A percentile compares a stretch with the other conserved stretches of the same genome.
phyloP scores from a whole-genome alignment of 2,113 vertebrate genomes.

The Dromiciops gliroides region DNA sequence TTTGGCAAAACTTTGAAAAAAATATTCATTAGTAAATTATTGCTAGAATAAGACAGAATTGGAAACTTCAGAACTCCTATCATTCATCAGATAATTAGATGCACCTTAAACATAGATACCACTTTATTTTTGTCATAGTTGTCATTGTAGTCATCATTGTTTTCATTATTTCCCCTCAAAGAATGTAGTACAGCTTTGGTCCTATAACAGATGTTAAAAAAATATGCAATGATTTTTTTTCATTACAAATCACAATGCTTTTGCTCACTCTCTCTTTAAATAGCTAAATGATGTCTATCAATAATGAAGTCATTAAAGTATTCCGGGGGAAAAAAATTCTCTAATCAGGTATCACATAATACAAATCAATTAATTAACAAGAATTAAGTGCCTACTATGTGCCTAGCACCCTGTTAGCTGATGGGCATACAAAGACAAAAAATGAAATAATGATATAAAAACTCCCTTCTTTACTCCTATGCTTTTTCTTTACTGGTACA shows the following conservation, averaged over 20 bases:
- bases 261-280: neutral
- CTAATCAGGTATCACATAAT: neutral
- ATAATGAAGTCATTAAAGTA: neutral
- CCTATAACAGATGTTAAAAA: neutral
- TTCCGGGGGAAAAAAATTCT: neutral
- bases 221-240: neutral
- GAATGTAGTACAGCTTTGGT: neutral
- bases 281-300: neutral
- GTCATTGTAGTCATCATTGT: too few species aligned
- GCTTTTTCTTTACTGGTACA: neutral
- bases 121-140: neutral
- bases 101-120: neutral
- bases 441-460: neutral
- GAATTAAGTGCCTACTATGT: neutral
- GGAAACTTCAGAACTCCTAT: neutral
- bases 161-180: neutral
- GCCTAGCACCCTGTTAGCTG: neutral
- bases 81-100: neutral
- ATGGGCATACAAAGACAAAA: neutral
- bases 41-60: neutral
- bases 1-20: conserved; percentile 40
- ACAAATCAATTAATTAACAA: neutral
- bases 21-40: neutral
- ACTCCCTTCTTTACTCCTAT: neutral
- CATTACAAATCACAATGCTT: neutral